Evolutionary conservation across 2,888 invertebrate genomes (phyloP), one percentile per base, ranked within the genome.

Genomic region (Fragum sueziense): DNA sequence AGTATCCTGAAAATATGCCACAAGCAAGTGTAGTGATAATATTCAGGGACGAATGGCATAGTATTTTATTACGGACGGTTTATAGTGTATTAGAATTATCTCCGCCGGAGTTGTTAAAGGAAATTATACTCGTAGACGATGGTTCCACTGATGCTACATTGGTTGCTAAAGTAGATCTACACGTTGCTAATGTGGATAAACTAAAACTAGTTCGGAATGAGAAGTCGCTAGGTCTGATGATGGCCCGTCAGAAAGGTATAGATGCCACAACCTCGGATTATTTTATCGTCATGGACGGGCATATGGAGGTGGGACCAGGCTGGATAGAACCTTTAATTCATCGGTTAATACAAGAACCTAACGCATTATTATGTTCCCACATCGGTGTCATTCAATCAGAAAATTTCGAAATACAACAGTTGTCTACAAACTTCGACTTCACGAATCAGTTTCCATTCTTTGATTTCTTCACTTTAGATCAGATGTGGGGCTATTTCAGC

Each of bases 301-400:
- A 86, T 57, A 76, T 85, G 70, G 85, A 86, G 54, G 82, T 85
- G 0, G 65, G 67, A 22, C 37, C 62, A 59, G 86, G 86, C 1
- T 86, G 86, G 86, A 31, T 86, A 17, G 82, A 86, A 54, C 86
- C 85, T 0, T 34, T 85, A 27, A n/a, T 85, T 37, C 61, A 75
- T n/a, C 57, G 85, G 25, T 74, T 86, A 11, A 62, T 73, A 11
- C 70, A 83, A 67, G 70, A 85, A 11, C 79, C 82, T 9, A 86
- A 85, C 52, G 71, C 81, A n/a, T 54, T 85, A 1, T 68, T 85
- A 0, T 83, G 78, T 34, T 81, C 86, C 1, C 76, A 76, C 11
- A 74, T 85, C 25, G 86, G 85, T n/a, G 59, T 27, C 1, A 81
- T 86, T 14, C 54, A 72, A 17, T 41, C 62, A 20, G 76, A 83